Evolutionary conservation across 2,797 vertebrate genomes (phyloP).

Genomic region (Sitta carolinensis): DNA sequence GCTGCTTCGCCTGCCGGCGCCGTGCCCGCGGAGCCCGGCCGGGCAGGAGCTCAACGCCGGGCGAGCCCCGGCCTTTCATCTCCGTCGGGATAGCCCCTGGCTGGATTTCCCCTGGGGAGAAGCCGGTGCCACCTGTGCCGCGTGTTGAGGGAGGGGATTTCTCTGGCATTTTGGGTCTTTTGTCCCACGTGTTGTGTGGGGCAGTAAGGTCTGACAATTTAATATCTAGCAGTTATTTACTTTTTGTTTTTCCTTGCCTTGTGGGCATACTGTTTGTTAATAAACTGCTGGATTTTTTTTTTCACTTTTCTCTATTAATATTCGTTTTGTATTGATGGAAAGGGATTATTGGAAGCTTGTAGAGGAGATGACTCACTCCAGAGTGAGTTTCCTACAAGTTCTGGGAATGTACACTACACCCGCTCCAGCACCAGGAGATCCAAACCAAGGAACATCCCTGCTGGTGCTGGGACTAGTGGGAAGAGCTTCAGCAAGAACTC

Average conservation of each 20-base stretch:
- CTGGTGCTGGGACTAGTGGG: not conserved
- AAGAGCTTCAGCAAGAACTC: not conserved
- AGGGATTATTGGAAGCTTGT: not conserved
- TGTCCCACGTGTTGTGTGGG: not conserved
- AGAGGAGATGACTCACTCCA: not conserved
- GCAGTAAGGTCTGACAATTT: not conserved
- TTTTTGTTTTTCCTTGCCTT: not conserved
- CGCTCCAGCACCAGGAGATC: too few species aligned
- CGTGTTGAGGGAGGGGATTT: not conserved
- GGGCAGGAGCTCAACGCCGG: not conserved
- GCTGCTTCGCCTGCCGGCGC: not conserved
- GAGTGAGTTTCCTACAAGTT: not conserved
- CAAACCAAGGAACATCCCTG: not conserved
- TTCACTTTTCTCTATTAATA: too few species aligned
- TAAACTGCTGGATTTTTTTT: not conserved
- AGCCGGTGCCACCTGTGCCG: not conserved
- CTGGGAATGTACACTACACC: too few species aligned
- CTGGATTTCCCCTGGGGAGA: not conserved
- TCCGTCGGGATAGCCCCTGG: not conserved
- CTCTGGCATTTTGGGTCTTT: not conserved
- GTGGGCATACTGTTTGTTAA: not conserved
- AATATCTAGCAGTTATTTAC: not conserved
- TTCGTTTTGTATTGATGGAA: not conserved
- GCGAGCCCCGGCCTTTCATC: not conserved
- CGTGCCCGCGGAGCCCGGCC: not conserved